Evolutionary conservation across 2,113 vertebrate species (phyloP), one percentile per base, ranked within the genome.

Genomic region (Cochlearius cochlearius): DNA sequence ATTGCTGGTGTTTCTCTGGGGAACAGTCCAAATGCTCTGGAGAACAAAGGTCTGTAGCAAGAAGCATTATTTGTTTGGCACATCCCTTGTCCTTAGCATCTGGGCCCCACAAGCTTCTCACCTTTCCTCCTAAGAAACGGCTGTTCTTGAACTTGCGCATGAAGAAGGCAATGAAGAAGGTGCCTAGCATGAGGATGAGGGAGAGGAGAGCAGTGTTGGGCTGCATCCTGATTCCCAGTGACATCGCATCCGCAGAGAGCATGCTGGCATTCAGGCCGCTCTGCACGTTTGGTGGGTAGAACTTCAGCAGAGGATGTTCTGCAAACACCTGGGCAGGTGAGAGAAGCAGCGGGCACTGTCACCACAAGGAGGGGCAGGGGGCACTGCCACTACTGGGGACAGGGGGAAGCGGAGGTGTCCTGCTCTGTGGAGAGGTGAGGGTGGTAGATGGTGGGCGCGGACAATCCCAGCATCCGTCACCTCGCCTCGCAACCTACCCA

Each of bases 121-220:
- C 99, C 99, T 99, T 99, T 90, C 99, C 99, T 32, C 99, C 99
- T 59, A 99, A 98, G 97, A 99, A 99, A 7, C 99, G 99, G 96
- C 99, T 99, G 98, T 99, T 99, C 97, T 99, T 97, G 95, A 99
- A 99, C 96, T 99, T 99, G 94, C 99, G 98, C 84, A 99, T 98
- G 93, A 99, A 99, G 98, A 99, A 99, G 81, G 99, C 99, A 22
- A 99, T 98, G 95, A 99, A 99, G 97, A 99, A 99, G 38, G 99
- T 99, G 53, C 99, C 99, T 3, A 99, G 97, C 99, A 99, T 99
- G 88, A 99, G 99, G 91, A 99, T 99, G 89, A 99, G 98, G 78
- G 99, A 99, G 36, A 99, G 98, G 41, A 99, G 98, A 47, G 99
- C 99, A 1, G 99, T 99, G 98, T 99, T 99, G 96, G 99, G 99